A percentile compares a stretch with the other conserved stretches of the same genome.
These are phyloP conservation scores for Crossocerus cetratus DNA, from an alignment of 2,888 invertebrate genomes.

Conservation along the genomic window DNA sequence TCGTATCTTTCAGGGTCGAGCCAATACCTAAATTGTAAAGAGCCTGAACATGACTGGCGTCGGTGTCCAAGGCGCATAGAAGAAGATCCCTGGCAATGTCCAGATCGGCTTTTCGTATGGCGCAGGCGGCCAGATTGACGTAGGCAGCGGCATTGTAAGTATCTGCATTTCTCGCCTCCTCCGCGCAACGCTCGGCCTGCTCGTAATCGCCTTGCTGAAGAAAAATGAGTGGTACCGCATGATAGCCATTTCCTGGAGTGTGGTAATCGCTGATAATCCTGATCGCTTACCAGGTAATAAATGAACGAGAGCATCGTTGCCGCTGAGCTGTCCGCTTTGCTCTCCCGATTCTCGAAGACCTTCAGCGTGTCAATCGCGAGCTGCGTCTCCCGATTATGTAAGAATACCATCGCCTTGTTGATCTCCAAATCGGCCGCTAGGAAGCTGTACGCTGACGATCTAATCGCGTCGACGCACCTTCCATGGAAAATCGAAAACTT, in stretches of 20 bases:
- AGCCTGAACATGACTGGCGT: constrained; percentile 90
- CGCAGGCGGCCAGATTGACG: constrained; percentile 91
- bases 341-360: constrained; percentile 91
- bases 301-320: constrained; percentile 92
- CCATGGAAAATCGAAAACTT: constrained; percentile 12
- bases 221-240: background rate
- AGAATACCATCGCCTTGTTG: constrained; percentile 91
- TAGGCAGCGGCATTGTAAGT: constrained; percentile 89
- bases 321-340: constrained; percentile 90
- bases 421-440: constrained; percentile 93
- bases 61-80: constrained; percentile 86
- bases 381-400: constrained; percentile 88
- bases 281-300: constrained; percentile 83
- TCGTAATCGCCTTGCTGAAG: constrained; percentile 87
- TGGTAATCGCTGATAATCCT: too few relatives aligned
- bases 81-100: constrained; percentile 86
- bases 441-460: constrained; percentile 90
- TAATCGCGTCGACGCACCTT: constrained; percentile 97
- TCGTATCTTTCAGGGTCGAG: background rate
- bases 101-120: constrained; percentile 83
- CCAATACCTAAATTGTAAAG: constrained; percentile 86
- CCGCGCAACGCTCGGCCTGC: constrained; percentile 87
- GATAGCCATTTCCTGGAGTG: too few relatives aligned
- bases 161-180: constrained; percentile 85
- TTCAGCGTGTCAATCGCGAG: constrained; percentile 91